phyloP scores from a whole-genome alignment of 1,140 invertebrate species.

The Trinorchestia longiramus region DNA sequence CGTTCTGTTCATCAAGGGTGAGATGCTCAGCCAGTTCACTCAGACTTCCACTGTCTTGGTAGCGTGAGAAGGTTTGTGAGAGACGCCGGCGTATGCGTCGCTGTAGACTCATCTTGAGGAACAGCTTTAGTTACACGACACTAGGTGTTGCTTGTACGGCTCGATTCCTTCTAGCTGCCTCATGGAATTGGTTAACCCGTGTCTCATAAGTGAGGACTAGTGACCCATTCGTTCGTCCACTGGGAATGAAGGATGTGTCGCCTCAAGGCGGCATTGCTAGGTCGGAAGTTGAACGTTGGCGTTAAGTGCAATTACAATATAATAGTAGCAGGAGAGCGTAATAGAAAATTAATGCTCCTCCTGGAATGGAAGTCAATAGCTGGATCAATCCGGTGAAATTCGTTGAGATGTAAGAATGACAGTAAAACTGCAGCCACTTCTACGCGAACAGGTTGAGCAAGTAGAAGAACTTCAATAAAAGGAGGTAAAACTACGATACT shows the following conservation, averaged over 20 bases:
- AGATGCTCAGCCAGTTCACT: conserved; percentile 72
- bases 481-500: not conserved
- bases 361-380: not conserved
- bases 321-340: not conserved
- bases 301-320: not conserved
- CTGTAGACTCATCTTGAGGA: conserved; percentile 69
- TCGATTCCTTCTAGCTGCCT: not conserved
- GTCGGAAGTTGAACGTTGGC: not conserved
- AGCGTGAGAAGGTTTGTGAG: conserved; percentile 72
- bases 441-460: not conserved
- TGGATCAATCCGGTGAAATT: not conserved
- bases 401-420: not conserved
- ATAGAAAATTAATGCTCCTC: not conserved
- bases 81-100: conserved; percentile 73
- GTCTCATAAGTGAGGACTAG: not conserved
- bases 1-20: conserved; percentile 71
- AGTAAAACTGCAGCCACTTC: not conserved
- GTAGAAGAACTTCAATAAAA: not conserved
- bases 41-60: conserved; percentile 71
- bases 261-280: not conserved
- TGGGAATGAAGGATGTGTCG: not conserved
- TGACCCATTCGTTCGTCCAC: not conserved
- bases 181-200: not conserved
- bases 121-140: not conserved
- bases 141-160: not conserved